Percentiles rank a stretch among this genome's conserved stretches.
These are phyloP conservation scores for Chrysogorgia sp. DNA, from an alignment of 92 coral and sea anemone genomes.

Conservation along the genomic window DNA sequence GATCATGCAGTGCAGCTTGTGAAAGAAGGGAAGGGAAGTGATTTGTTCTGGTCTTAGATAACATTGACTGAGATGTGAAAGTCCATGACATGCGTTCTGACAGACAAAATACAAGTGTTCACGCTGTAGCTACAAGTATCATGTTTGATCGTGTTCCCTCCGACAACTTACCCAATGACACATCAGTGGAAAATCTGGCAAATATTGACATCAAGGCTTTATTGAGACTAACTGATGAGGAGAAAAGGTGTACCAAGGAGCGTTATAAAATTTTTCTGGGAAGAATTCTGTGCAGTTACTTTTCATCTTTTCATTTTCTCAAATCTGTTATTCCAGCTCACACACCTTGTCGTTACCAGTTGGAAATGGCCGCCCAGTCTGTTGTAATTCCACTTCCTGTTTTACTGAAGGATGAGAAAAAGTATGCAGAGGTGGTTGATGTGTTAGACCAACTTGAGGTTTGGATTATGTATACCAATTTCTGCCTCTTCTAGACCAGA, in stretches of 20 bases:
- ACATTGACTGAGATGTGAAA: no score
- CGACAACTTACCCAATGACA: not conserved
- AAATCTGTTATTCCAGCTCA: conserved; percentile 33
- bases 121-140: no score
- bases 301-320: conserved; percentile 52
- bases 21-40: no score
- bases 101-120: no score
- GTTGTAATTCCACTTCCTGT: conserved; percentile 59
- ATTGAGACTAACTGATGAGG: conserved; percentile 48
- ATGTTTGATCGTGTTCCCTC: no score
- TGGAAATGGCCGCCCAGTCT: conserved; percentile 52
- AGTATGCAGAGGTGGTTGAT: no score
- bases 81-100: not conserved
- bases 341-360: conserved; percentile 41
- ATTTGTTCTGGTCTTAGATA: no score
- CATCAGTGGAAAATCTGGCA: conserved; percentile 40
- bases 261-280: conserved; percentile 63
- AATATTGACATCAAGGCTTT: conserved; percentile 52
- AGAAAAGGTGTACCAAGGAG: conserved; percentile 47
- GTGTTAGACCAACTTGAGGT: conserved; percentile 62
- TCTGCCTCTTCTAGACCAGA: conserved; percentile 2
- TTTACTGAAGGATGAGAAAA: conserved; percentile 54
- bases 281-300: conserved; percentile 42
- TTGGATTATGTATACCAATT: no score
- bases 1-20: conserved; percentile 50